Evolutionary conservation across 2,113 vertebrate species (phyloP), one percentile per base, ranked within the genome.

Genomic region (Perca fluviatilis): DNA sequence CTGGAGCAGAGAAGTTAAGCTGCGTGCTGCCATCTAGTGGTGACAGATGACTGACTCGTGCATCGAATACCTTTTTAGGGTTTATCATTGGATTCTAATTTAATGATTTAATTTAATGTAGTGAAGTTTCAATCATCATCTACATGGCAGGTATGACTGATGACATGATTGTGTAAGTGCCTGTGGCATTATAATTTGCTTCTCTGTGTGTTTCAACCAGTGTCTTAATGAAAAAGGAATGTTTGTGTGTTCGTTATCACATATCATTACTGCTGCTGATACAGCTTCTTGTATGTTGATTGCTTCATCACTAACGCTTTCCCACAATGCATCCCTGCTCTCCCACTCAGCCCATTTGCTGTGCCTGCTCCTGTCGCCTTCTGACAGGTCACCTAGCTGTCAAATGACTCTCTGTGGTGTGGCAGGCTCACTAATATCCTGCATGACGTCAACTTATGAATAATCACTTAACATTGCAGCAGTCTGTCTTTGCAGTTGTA

Each of bases 131-230:
- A 83, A 2, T 77, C 46, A 71, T 78, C n/a, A 46, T 70, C 67
- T 57, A 65, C 56, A 72, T 30, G 13, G 71, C 75, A 50, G 82
- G 47, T 77, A 56, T 84, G 61, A 77, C 57, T 78, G 46, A 79
- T 13, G 3, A 57, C 70, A 27, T 65, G 15, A 73, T 40, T 21
- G 50, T 79, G 25, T 47, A 40, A 47, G 72, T 50, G 65, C 25
- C 86, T 93, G 92, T 95, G 93, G 77, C 93, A 92, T 94, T 93
- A 93, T 89, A 83, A 53, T 72, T 92, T 93, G 91, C 93, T 89
- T 68, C 62, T 83, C 6, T 80, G n/a, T 74, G 63, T 84, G 74
- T 85, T 74, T 87, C 51, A 77, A n/a, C 77, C 49, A 65, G 0
- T 72, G 53, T 92, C 73, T 86, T 15, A 23, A 69, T 88, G 50